Evolutionary conservation across 2,113 vertebrate species (phyloP).

Genomic region (Archilochus colubris): DNA sequence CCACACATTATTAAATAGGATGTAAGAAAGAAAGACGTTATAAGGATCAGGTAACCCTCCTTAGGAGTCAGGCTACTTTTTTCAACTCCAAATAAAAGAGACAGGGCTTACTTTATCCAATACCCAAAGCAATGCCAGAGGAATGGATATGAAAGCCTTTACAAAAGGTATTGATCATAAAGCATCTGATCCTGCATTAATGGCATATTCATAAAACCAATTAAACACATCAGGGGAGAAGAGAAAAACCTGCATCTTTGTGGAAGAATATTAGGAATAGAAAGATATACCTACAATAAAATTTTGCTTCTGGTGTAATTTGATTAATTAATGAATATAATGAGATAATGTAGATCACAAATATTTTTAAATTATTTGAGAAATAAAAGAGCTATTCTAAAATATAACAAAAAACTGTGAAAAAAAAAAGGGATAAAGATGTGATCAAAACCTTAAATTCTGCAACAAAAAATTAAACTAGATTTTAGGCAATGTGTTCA

Average conservation of each 20-base stretch:
- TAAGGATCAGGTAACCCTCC: background rate
- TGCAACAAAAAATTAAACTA: background rate
- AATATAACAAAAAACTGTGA: accelerated
- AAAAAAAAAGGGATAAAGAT: background rate
- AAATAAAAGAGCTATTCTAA: background rate
- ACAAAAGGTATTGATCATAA: background rate
- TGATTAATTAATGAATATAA: background rate
- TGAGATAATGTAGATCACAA: accelerated
- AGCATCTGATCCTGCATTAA: background rate
- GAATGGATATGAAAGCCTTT: background rate
- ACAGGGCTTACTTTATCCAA: no score
- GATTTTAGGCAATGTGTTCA: background rate
- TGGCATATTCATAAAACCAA: background rate
- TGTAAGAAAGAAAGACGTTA: background rate
- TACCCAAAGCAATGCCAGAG: background rate
- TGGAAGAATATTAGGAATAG: background rate
- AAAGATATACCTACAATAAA: background rate
- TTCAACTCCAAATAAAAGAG: background rate
- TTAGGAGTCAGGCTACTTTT: background rate
- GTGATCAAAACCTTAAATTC: background rate
- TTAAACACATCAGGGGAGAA: background rate
- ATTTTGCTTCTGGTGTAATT: background rate
- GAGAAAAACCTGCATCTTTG: background rate
- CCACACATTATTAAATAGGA: background rate
- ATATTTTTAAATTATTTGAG: background rate